These are phyloP conservation scores for Troilus luridus DNA, from an alignment of 2,888 invertebrate genomes.

Conservation along the genomic window DNA sequence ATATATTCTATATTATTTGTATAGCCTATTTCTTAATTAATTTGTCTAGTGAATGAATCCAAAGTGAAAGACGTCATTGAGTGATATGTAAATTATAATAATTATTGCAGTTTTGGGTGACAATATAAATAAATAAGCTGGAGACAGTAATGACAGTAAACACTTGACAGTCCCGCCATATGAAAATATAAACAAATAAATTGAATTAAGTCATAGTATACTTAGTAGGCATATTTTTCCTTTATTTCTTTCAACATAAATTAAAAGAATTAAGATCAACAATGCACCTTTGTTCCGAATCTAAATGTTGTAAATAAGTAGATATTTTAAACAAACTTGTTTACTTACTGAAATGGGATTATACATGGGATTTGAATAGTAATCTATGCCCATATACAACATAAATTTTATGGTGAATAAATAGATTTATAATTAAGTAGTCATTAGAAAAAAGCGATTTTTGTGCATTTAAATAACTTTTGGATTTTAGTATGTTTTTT, in stretches of 20 bases:
- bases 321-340: not conserved
- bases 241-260: not conserved
- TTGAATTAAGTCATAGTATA: not conserved
- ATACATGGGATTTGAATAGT: not conserved
- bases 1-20: too few species aligned
- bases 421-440: not conserved
- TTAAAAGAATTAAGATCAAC: not conserved
- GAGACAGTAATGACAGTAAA: not conserved
- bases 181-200: not conserved
- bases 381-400: not conserved
- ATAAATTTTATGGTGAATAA: not conserved
- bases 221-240: conserved; percentile 47
- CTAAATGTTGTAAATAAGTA: not conserved
- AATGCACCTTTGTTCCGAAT: not conserved
- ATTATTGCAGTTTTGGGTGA: not conserved
- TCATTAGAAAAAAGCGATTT: not conserved
- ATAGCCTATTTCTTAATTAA: not conserved
- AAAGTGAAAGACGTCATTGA: not conserved
- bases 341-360: not conserved
- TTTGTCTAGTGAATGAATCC: not conserved
- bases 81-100: not conserved
- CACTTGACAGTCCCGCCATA: not conserved
- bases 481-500: not conserved
- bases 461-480: not conserved
- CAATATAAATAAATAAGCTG: not conserved